Base-by-base conservation (phyloP, 2,797 vertebrate species). In the Philypnodon macrostomus region DNA sequence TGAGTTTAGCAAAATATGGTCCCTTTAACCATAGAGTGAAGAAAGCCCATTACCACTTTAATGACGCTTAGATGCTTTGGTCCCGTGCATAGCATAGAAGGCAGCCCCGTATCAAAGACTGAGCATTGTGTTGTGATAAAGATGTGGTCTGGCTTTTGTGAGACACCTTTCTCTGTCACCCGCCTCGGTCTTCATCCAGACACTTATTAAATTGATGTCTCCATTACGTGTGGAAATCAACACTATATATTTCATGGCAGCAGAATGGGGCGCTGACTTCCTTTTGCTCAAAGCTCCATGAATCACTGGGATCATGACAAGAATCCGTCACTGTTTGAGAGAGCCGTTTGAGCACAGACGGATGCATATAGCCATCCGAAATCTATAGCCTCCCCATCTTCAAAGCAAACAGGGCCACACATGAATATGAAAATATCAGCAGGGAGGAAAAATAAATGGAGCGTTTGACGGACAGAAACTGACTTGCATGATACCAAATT, bases 1-100 rank as follows among this genome's bases (percentile, higher is more conserved):
- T n/a, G n/a, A n/a, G n/a, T n/a, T n/a, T n/a, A n/a, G n/a, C n/a
- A n/a, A n/a, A n/a, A n/a, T n/a, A n/a, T n/a, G n/a, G n/a, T n/a
- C n/a, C n/a, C n/a, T n/a, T 23, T 23, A 23, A 23, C 53, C 50
- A 24, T 13, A 58, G 46, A 60, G 17, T 10, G 27, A 30, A 26
- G 35, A 38, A 41, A 2, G 30, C 26, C 7, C 24, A 75, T 81
- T 79, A 75, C 67, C 69, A 80, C 58, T 68, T 79, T 63, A 86
- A 85, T 83, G 75, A 42, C 40, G 23, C 13, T n/a, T n/a, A 10
- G 30, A 17, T 36, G 18, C 19, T 64, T 53, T 53, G 53, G 21
- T 14, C 12, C 26, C 18, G 37, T 40, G 35, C 47, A 47, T 26
- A 60, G 46, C 57, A 84, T 73, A 61, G 80, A 85, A 81, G 68